These are phyloP conservation scores for Heliconius ethilla DNA, from an alignment of 2,888 invertebrate genomes.

Conservation along the genomic window DNA sequence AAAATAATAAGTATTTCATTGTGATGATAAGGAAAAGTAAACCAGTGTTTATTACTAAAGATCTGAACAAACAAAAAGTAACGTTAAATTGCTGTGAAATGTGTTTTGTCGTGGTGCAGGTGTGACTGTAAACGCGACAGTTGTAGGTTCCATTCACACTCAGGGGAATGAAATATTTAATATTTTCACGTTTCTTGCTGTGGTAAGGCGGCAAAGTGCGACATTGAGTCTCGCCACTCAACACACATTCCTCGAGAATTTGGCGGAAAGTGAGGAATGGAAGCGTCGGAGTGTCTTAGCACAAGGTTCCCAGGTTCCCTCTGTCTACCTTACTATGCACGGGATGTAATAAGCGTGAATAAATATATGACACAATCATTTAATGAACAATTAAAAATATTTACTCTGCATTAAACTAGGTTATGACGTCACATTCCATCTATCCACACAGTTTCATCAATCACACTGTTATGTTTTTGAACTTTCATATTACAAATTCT, in stretches of 20 bases:
- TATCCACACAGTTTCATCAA: neutral
- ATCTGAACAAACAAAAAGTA: neutral
- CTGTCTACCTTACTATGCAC: no score
- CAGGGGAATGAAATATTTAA: no score
- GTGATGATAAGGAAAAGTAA: conserved; percentile 1
- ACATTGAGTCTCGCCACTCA: no score
- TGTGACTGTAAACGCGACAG: no score
- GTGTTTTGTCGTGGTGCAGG: neutral
- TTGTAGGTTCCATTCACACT: no score
- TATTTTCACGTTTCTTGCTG: no score
- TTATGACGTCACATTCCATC: neutral
- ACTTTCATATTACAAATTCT: conserved; percentile 1
- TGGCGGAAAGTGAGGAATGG: no score
- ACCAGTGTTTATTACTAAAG: neutral
- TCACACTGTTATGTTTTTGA: neutral
- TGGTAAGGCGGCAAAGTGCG: no score
- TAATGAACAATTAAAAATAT: neutral
- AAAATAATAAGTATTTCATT: neutral
- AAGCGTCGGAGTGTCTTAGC: no score
- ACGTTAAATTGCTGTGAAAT: neutral
- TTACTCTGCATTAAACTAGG: neutral
- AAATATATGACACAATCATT: neutral
- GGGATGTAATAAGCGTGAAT: no score
- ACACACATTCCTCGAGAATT: no score
- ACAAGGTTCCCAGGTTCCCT: no score